Evolutionary conservation across 64 coral and sea anemone genomes (phyloP).

Genomic region (Anthopleura sola): DNA sequence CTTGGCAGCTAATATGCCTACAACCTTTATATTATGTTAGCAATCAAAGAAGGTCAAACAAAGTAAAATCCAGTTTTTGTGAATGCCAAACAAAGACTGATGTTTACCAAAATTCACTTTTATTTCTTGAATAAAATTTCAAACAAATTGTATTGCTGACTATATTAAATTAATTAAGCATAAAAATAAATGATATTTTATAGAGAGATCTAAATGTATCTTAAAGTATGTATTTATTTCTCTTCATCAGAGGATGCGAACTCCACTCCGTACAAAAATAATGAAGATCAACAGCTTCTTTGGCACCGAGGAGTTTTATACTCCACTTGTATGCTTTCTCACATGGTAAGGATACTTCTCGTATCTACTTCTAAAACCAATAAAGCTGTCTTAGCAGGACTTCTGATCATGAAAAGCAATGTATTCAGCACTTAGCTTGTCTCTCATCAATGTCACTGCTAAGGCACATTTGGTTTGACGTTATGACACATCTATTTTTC

Average conservation of each 20-base stretch:
- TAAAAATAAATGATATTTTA: too few relatives aligned
- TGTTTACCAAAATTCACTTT: too few relatives aligned
- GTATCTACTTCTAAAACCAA: background rate
- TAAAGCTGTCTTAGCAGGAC: background rate
- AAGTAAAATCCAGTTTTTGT: background rate
- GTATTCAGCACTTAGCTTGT: too few relatives aligned
- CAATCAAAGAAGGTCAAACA: background rate
- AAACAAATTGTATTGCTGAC: too few relatives aligned
- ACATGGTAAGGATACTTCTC: slow-evolving; percentile 63
- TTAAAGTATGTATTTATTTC: background rate
- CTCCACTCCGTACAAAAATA: slow-evolving; percentile 71
- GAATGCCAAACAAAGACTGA: background rate
- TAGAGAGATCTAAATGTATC: background rate
- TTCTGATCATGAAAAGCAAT: too few relatives aligned
- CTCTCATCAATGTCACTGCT: too few relatives aligned
- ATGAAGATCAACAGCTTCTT: slow-evolving; percentile 95
- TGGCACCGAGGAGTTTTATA: slow-evolving; percentile 98
- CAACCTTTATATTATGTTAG: background rate
- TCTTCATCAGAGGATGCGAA: slow-evolving; percentile 73
- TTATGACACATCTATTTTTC: too few relatives aligned
- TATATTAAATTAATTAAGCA: too few relatives aligned
- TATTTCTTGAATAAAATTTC: too few relatives aligned
- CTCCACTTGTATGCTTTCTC: slow-evolving; percentile 68
- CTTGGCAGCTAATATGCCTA: background rate
- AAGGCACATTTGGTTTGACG: too few relatives aligned